Base-by-base conservation (phyloP, 2,113 vertebrate species). In the Poeciliopsis occidentalis region DNA sequence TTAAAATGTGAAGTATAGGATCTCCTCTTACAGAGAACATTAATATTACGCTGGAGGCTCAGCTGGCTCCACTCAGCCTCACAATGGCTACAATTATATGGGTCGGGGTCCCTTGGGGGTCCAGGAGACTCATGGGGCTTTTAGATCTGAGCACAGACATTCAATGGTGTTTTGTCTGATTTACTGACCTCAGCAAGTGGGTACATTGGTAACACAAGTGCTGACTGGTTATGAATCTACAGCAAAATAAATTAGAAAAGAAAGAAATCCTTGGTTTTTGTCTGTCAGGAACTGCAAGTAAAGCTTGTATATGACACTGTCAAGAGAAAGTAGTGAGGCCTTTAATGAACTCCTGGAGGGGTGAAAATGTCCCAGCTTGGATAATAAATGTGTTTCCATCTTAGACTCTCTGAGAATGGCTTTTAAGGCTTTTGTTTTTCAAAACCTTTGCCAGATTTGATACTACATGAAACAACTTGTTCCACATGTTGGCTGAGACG, bases 41-140 rank as follows among this genome's bases (percentile, higher is more conserved):
- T 69, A 63, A 64, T 73, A 39, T 67, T 17, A 47, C 60, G 75
- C 75, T 78, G 10, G 11, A 87, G 81, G 86, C 91, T 90, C 92
- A 94, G 89, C 92, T 94, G 92, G 88, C 73, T 80, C 15, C 69
- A 62, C 19, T 24, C 37, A 51, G 79, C 82, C 76, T 24, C 74
- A 88, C 82, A 94, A 91, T 89, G 83, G 87, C 84, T 81, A 73
- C 87, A 92, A 92, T 94, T 93, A 94, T 87, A 89, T 17, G 24
- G 73, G 69, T 44, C 22, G 68, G 8, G 17, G 71, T 81, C 77
- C 64, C 84, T 5, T 68, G n/a, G 84, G 75, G 17, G 32, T 29
- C 57, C 44, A 4, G 37, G 24, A 0, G 76, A 31, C 86, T 84
- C 86, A 0, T 1, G 75, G 84, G 91, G 79, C 77, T 67, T 76